Evolutionary conservation across 2,888 invertebrate species (phyloP).

Genomic region (Melanotus villosus): DNA sequence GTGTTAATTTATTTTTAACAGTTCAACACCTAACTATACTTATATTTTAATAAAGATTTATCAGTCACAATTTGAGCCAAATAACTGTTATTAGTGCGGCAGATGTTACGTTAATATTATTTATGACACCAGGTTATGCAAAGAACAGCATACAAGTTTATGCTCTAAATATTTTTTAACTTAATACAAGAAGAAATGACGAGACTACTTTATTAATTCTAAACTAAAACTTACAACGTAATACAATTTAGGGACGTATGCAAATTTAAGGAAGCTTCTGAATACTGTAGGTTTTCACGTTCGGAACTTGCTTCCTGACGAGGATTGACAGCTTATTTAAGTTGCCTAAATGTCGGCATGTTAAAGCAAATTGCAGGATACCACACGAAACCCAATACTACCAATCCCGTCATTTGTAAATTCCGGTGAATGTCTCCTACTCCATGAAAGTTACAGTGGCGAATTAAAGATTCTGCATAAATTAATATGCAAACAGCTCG

Average conservation of each 20-base stretch:
- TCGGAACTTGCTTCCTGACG: slow-evolving; percentile 19
- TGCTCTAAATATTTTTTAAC: background rate
- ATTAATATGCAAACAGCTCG: background rate
- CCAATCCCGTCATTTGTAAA: slow-evolving; percentile 16
- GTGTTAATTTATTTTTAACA: slow-evolving; percentile 24
- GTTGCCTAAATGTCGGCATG: slow-evolving; percentile 26
- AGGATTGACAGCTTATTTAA: slow-evolving; percentile 35
- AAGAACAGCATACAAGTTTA: background rate
- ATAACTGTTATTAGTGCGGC: slow-evolving; percentile 5
- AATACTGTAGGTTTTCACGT: slow-evolving; percentile 4
- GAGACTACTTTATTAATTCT: too few species aligned
- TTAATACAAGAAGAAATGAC: too few species aligned
- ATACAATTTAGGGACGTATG: background rate
- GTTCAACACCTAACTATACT: slow-evolving; percentile 13
- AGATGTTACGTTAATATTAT: slow-evolving; percentile 6
- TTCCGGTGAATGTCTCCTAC: background rate
- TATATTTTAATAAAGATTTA: slow-evolving; percentile 18
- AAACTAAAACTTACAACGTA: background rate
- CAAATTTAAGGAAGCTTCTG: background rate
- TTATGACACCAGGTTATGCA: background rate
- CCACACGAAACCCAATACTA: slow-evolving; percentile 16
- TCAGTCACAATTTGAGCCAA: background rate
- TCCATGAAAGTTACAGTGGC: slow-evolving; percentile 4
- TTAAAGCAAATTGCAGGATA: slow-evolving; percentile 24
- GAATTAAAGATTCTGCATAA: slow-evolving; percentile 22